Conservation (phyloP, 1,140 invertebrate genomes). For the Drosophila aff. region DNA sequence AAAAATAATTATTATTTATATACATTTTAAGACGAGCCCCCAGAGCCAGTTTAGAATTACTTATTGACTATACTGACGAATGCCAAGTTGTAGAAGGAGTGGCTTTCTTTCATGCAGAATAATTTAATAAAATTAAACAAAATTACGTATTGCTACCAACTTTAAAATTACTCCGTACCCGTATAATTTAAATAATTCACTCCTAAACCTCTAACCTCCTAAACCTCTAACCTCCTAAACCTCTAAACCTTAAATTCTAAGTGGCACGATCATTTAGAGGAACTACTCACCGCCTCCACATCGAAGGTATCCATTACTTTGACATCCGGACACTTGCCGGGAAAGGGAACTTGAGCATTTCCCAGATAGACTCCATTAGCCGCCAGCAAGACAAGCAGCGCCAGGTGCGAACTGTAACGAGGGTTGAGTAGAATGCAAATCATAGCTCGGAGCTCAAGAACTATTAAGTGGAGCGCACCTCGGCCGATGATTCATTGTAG, state of each 20-base stretch:
- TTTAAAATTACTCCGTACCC: background rate
- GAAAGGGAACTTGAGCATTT: slow-evolving; percentile 87
- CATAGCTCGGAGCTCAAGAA: background rate
- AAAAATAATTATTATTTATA: background rate
- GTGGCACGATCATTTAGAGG: background rate
- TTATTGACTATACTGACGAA: background rate
- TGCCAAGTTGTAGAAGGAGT: background rate
- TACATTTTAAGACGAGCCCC: background rate
- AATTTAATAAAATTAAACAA: background rate
- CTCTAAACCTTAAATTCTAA: too few species aligned
- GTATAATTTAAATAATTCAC: background rate
- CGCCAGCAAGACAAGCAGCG: slow-evolving; percentile 41
- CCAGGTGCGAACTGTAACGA: slow-evolving; percentile 33
- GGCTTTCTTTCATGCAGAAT: background rate
- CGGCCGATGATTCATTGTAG: slow-evolving; percentile 35
- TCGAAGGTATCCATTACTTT: slow-evolving; percentile 88
- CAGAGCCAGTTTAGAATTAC: too few species aligned
- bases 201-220: too few species aligned
- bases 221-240: too few species aligned
- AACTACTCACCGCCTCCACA: slow-evolving; percentile 85
- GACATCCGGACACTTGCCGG: slow-evolving; percentile 88
- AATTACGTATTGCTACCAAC: background rate
- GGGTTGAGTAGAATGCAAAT: slow-evolving; percentile 2
- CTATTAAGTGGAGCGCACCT: slow-evolving; percentile 5
- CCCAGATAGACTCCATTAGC: slow-evolving; percentile 23